These are phyloP conservation scores for Labroides dimidiatus DNA, from an alignment of 2,797 vertebrate genomes.

Conservation along the genomic window DNA sequence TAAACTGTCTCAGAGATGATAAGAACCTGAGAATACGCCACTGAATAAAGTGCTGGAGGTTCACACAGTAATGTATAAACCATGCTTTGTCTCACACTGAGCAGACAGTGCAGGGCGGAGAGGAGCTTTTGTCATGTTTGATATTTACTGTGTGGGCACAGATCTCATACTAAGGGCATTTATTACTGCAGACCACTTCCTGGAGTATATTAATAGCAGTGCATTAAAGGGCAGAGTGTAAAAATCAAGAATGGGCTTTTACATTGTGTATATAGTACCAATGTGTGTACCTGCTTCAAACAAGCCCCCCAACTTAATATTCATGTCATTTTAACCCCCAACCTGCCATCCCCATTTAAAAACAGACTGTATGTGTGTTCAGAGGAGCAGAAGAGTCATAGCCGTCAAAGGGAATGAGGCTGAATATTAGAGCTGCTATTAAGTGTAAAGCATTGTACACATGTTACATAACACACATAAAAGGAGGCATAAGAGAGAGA, in stretches of 20 bases:
- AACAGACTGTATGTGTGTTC: conserved; percentile 30
- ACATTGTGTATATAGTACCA: conserved; percentile 17
- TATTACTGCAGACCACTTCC: conserved; percentile 34
- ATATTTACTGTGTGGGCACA: conserved; percentile 37
- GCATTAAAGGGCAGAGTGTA: conserved; percentile 30
- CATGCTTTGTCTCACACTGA: conserved; percentile 43
- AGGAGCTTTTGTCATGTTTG: conserved; percentile 42
- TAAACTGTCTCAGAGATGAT: conserved; percentile 51
- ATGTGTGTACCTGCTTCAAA: conserved; percentile 36
- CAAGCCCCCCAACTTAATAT: conserved; percentile 27
- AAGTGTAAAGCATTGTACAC: conserved; percentile 30
- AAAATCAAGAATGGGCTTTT: conserved; percentile 25
- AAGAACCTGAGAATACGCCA: conserved; percentile 36
- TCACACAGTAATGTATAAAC: conserved; percentile 42
- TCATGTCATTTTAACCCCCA: conserved; percentile 29
- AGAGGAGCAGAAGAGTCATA: conserved; percentile 4
- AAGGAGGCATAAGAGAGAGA: conserved; percentile 36
- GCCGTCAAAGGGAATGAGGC: background rate
- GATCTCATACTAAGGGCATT: conserved; percentile 31
- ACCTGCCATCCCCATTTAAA: conserved; percentile 45
- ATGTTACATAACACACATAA: conserved; percentile 46
- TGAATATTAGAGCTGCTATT: conserved; percentile 14
- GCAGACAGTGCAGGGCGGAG: conserved; percentile 20
- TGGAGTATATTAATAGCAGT: conserved; percentile 15
- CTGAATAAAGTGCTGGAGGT: conserved; percentile 40